Conservation (phyloP, 2,888 invertebrate genomes). For the Polyploca ridens region DNA sequence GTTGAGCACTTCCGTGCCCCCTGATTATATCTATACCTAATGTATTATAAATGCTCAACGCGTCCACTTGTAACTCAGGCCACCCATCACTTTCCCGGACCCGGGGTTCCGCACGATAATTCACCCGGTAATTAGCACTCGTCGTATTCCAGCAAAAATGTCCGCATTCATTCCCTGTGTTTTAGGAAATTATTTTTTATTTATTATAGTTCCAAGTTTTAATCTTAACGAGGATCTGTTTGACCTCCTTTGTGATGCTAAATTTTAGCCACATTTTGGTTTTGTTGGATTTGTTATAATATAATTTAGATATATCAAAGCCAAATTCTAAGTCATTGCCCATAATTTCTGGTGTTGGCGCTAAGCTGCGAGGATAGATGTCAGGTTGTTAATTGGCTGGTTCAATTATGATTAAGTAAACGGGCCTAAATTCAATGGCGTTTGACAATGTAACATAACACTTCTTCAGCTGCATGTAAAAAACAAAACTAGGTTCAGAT, state of each 20-base stretch:
- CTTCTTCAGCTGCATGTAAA: neutral
- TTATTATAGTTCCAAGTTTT: slow-evolving; percentile 54
- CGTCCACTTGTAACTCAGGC: slow-evolving; percentile 23
- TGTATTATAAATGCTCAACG: slow-evolving; percentile 10
- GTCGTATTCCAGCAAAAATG: slow-evolving; percentile 74
- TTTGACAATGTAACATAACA: too few species aligned
- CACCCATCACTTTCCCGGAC: slow-evolving; percentile 30
- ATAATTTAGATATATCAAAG: too few species aligned
- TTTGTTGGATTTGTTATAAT: neutral
- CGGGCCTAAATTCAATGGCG: too few species aligned
- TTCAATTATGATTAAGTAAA: too few species aligned
- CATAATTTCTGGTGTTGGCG: too few species aligned
- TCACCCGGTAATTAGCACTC: slow-evolving; percentile 79
- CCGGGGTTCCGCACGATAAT: slow-evolving; percentile 67
- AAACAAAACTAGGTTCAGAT: too few species aligned
- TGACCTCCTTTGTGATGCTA: slow-evolving; percentile 5
- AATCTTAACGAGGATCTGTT: slow-evolving; percentile 56
- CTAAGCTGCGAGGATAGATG: too few species aligned
- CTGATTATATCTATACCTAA: too few species aligned
- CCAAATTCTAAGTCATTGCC: too few species aligned
- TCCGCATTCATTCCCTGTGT: slow-evolving; percentile 62
- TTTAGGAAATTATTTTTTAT: slow-evolving; percentile 70
- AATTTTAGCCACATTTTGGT: neutral
- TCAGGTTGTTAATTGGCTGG: too few species aligned
- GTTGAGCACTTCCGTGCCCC: too few species aligned